Conservation (phyloP, 92 coral and sea anemone genomes). For the Hydrozoanthus gracilis region DNA sequence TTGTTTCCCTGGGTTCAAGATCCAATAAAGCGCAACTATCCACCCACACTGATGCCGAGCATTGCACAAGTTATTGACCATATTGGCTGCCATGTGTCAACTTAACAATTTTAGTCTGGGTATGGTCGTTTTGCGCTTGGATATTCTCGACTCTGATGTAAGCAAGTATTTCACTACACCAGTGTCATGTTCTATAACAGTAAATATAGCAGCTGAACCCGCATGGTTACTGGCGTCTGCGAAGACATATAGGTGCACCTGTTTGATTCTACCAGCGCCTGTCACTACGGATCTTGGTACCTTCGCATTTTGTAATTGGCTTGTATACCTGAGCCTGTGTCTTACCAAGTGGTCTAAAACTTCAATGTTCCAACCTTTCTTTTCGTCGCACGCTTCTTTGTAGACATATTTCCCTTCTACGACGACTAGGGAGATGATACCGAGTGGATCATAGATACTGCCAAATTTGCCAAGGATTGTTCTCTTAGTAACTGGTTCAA, state of each 20-base stretch:
- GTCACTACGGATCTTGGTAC: constrained; percentile 30
- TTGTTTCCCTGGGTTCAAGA: constrained; percentile 66
- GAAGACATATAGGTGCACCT: constrained; percentile 55
- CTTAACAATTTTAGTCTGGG: constrained; percentile 53
- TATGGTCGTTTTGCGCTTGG: constrained; percentile 54
- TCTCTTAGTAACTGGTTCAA: constrained; percentile 19
- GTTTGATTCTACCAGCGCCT: not conserved
- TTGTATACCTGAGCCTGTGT: constrained; percentile 3
- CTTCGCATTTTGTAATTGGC: constrained; percentile 19
- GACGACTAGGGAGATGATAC: constrained; percentile 38
- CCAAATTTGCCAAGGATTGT: constrained; percentile 28
- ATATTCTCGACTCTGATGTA: constrained; percentile 55
- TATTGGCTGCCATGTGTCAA: constrained; percentile 68
- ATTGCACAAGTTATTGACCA: constrained; percentile 52
- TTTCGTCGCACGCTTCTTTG: constrained; percentile 43
- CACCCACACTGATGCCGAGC: constrained; percentile 69
- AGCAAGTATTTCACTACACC: constrained; percentile 42
- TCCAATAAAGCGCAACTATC: constrained; percentile 73
- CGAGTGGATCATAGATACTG: constrained; percentile 22
- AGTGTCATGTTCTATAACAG: constrained; percentile 44
- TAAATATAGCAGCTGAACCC: constrained; percentile 21
- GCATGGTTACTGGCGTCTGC: constrained; percentile 57
- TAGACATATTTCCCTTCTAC: constrained; percentile 39
- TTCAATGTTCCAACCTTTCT: constrained; percentile 46
- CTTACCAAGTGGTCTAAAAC: constrained; percentile 9